Evolutionary conservation across 2,113 vertebrate genomes (phyloP).

Genomic region (Tautogolabrus adspersus): DNA sequence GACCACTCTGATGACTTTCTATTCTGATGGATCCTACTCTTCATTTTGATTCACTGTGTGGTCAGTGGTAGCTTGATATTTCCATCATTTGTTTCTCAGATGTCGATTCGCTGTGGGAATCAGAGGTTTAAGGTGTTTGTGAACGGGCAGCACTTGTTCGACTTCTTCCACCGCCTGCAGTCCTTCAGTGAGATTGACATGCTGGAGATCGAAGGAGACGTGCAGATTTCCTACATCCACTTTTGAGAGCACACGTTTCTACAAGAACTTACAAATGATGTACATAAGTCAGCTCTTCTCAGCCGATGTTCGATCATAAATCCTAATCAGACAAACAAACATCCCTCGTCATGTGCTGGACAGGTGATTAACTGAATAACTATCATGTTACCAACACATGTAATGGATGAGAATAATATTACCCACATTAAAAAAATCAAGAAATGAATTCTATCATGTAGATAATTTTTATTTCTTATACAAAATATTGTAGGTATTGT

Average conservation of each 20-base stretch:
- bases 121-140: slow-evolving; percentile 86
- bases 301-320: background rate
- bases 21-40: no score
- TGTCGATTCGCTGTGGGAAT: slow-evolving; percentile 86
- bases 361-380: slow-evolving; percentile 10
- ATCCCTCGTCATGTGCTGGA: slow-evolving; percentile 16
- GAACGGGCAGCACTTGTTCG: slow-evolving; percentile 87
- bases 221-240: slow-evolving; percentile 88
- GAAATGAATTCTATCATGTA: background rate
- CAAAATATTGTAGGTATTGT: slow-evolving; percentile 72
- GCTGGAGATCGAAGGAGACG: slow-evolving; percentile 84
- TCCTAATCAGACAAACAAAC: background rate
- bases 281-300: no score
- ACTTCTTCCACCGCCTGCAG: slow-evolving; percentile 80
- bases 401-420: background rate
- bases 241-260: slow-evolving; percentile 59
- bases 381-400: background rate
- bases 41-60: background rate
- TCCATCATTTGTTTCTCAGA: slow-evolving; percentile 58
- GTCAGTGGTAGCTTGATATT: background rate
- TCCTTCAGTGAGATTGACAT: slow-evolving; percentile 80
- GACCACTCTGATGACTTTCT: accelerated
- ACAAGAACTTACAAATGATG: no score
- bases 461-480: slow-evolving; percentile 78
- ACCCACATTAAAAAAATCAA: background rate